Evolutionary conservation across 1,140 invertebrate species (phyloP).

Genomic region (Wiebesia pumilae): DNA sequence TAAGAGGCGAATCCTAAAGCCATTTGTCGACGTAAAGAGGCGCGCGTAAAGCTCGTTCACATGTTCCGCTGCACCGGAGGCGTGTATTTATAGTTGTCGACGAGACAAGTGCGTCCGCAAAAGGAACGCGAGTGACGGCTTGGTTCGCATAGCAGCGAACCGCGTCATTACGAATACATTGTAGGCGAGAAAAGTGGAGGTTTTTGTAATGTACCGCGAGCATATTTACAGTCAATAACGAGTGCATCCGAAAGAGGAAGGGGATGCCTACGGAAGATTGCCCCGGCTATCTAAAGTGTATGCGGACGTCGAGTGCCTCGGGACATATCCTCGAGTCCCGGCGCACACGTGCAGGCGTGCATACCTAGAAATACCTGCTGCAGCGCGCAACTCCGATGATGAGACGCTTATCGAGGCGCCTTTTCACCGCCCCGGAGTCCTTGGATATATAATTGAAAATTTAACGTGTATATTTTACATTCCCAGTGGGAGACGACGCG

Average conservation of each 20-base stretch:
- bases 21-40: constrained; percentile 16
- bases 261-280: background rate
- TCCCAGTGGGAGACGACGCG: no score
- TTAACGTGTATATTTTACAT: no score
- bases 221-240: no score
- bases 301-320: constrained; percentile 12
- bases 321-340: background rate
- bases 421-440: constrained; percentile 17
- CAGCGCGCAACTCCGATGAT: background rate
- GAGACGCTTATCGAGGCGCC: constrained; percentile 53
- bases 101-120: constrained; percentile 28
- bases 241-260: background rate
- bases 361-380: background rate
- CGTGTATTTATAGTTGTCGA: constrained; percentile 28
- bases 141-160: background rate
- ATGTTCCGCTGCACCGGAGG: background rate
- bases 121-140: background rate
- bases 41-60: background rate
- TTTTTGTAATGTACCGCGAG: constrained; percentile 24
- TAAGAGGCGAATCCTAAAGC: constrained; percentile 6
- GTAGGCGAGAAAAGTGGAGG: constrained; percentile 25
- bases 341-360: background rate
- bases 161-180: constrained; percentile 20
- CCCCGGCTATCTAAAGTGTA: constrained; percentile 33
- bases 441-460: no score